Conservation (phyloP, 1,140 invertebrate genomes). For the Zelostemma sp. region DNA sequence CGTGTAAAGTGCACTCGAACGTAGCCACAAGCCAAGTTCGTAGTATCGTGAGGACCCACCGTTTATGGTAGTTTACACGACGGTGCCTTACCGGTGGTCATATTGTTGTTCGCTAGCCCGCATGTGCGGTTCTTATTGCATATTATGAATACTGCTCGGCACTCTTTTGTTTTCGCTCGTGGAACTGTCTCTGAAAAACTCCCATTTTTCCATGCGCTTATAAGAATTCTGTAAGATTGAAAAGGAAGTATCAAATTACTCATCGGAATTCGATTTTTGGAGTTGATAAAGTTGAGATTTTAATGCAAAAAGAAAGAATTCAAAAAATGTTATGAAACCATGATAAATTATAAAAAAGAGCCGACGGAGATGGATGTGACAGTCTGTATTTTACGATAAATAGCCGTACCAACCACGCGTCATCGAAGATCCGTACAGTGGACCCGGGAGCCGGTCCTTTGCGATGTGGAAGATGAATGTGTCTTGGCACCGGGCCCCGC, state of each 20-base stretch:
- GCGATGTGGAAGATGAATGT: slow-evolving; percentile 46
- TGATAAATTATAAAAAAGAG: too few relatives aligned
- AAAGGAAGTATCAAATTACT: too few relatives aligned
- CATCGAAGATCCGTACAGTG: slow-evolving; percentile 28
- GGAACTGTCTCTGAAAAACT: too few relatives aligned
- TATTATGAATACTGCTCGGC: too few relatives aligned
- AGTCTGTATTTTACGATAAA: slow-evolving; percentile 40
- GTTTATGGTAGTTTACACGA: slow-evolving; percentile 60
- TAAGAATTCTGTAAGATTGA: too few relatives aligned
- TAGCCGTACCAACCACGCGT: slow-evolving; percentile 40
- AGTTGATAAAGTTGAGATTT: too few relatives aligned
- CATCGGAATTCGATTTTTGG: too few relatives aligned
- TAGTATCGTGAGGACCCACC: slow-evolving; percentile 21
- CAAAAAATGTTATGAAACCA: too few relatives aligned
- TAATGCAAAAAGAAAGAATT: too few relatives aligned
- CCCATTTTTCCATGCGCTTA: too few relatives aligned
- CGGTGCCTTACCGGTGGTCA: slow-evolving; percentile 57
- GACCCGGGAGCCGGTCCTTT: slow-evolving; percentile 6
- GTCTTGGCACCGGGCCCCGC: slow-evolving; percentile 54
- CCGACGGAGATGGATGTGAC: slow-evolving; percentile 40
- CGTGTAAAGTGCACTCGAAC: slow-evolving; percentile 50
- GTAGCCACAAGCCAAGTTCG: slow-evolving; percentile 39
- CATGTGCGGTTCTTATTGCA: neutral
- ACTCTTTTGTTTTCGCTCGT: too few relatives aligned
- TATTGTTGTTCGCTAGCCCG: slow-evolving; percentile 45